Conservation (phyloP, 2,888 invertebrate genomes). For the Xylota sylvarum region DNA sequence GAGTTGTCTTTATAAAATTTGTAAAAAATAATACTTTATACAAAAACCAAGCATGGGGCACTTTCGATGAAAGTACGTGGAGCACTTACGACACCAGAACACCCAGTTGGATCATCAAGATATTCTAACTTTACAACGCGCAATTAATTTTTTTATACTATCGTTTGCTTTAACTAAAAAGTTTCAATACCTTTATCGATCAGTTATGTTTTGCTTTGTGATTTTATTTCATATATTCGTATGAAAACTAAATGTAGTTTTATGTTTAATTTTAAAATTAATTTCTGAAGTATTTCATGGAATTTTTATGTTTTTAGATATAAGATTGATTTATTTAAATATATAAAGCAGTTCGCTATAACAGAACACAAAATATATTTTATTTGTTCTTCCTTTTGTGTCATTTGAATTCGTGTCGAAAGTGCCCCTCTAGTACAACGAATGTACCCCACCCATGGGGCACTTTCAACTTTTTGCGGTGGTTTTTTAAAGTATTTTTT, state of each 20-base stretch:
- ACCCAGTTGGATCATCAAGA: background rate
- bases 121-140: background rate
- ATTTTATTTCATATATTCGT: background rate
- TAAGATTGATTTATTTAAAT: constrained; percentile 1
- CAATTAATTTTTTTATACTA: background rate
- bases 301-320: background rate
- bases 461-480: constrained; percentile 5
- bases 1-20: background rate
- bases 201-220: constrained; percentile 7
- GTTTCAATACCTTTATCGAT: background rate
- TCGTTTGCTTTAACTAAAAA: background rate
- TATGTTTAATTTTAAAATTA: background rate
- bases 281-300: too few species aligned
- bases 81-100: background rate
- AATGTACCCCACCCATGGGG: background rate
- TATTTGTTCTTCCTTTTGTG: constrained; percentile 1
- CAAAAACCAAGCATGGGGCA: background rate
- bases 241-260: too few species aligned
- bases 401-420: background rate
- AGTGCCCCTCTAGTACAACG: too few species aligned
- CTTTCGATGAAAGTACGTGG: background rate
- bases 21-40: background rate
- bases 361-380: background rate
- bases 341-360: background rate
- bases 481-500: background rate